phyloP scores from a whole-genome alignment of 2,797 vertebrate species.

The Neoniphon sammara region DNA sequence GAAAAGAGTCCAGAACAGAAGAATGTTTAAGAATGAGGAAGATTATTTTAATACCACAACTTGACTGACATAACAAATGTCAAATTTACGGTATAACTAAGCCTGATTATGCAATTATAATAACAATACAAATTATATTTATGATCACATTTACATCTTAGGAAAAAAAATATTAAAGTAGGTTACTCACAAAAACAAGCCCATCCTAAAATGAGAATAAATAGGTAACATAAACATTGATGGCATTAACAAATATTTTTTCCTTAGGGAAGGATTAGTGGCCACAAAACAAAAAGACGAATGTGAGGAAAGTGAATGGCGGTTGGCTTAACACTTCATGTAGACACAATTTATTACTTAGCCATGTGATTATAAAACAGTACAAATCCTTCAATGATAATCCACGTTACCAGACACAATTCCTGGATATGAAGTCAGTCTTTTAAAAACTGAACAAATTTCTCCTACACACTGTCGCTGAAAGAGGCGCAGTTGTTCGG shows the following conservation, averaged over 20 bases:
- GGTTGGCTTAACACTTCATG: conserved; percentile 4
- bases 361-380: conserved; percentile 6
- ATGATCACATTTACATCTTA: conserved; percentile 5
- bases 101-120: conserved; percentile 10
- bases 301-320: conserved; percentile 21
- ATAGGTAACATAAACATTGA: conserved; percentile 24
- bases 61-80: conserved; percentile 33
- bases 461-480: not conserved
- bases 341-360: not conserved
- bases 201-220: conserved; percentile 11
- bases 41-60: conserved; percentile 44
- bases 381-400: conserved; percentile 8
- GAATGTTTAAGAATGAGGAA: conserved; percentile 8
- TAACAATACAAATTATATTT: conserved; percentile 26
- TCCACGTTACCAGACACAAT: not conserved
- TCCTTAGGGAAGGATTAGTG: not conserved
- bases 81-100: conserved; percentile 24
- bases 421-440: conserved; percentile 1
- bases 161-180: not conserved
- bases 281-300: not conserved
- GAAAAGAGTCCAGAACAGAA: conserved; percentile 6
- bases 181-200: conserved; percentile 7
- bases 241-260: conserved; percentile 13
- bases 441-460: conserved; percentile 1
- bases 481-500: conserved; percentile 28